Conservation (phyloP, 2,113 vertebrate species). For the Salvelinus sp. region DNA sequence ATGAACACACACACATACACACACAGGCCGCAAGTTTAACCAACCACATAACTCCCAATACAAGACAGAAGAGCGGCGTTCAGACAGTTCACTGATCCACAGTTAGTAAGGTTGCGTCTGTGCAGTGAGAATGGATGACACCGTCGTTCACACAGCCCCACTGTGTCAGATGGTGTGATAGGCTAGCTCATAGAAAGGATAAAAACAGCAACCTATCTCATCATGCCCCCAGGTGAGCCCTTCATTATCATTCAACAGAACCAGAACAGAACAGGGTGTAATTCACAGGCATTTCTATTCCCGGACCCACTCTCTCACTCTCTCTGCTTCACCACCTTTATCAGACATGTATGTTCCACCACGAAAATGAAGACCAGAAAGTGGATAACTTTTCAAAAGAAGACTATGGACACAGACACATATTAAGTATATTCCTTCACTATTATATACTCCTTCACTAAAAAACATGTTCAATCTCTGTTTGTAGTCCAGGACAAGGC, state of each 20-base stretch:
- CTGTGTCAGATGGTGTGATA: constrained; percentile 21
- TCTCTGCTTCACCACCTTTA: constrained; percentile 32
- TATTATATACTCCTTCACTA: too few relatives aligned
- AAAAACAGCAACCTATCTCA: constrained; percentile 31
- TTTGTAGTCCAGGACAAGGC: too few relatives aligned
- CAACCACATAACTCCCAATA: background rate
- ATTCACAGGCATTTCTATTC: constrained; percentile 51
- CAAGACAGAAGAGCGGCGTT: background rate
- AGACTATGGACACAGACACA: too few relatives aligned
- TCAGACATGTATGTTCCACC: constrained; percentile 42
- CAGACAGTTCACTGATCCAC: background rate
- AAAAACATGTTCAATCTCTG: too few relatives aligned
- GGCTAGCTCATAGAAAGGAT: constrained; percentile 3
- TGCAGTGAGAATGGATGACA: constrained; percentile 19
- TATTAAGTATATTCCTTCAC: too few relatives aligned
- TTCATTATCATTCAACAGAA: constrained; percentile 33
- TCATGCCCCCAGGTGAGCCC: constrained; percentile 23
- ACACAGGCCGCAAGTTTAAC: background rate
- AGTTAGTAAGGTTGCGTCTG: constrained; percentile 21
- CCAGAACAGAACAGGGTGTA: background rate
- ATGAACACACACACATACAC: constrained; percentile 6
- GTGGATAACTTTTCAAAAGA: background rate
- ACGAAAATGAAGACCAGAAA: constrained; percentile 17
- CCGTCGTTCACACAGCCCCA: constrained; percentile 26
- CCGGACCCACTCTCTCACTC: constrained; percentile 22